A percentile compares a stretch with the other conserved stretches of the same genome.
Conservation (phyloP, 2,113 vertebrate species). For the Corythoichthys intestinalis region DNA sequence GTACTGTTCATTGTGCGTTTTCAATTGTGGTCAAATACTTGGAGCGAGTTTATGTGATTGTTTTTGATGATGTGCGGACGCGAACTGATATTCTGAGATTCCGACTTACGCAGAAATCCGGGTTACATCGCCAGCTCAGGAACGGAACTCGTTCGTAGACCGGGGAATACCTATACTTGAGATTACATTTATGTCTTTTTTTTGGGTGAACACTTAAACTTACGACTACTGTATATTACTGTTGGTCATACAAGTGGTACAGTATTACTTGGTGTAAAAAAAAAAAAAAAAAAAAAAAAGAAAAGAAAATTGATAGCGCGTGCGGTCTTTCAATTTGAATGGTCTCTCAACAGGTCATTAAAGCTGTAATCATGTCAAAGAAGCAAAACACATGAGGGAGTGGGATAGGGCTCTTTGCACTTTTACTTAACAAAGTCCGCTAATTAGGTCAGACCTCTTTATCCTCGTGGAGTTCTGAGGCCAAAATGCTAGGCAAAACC, state of each 20-base stretch:
- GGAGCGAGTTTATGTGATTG: no score
- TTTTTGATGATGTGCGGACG: no score
- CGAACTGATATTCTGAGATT: no score
- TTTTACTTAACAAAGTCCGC: conserved; percentile 65
- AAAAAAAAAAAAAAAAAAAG: no score
- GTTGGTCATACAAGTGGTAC: conserved; percentile 32
- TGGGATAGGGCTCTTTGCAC: conserved; percentile 5
- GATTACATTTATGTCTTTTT: not conserved
- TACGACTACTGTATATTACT: not conserved
- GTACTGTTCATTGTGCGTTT: no score
- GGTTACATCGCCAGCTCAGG: no score
- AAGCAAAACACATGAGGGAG: conserved; percentile 55
- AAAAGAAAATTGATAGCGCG: no score
- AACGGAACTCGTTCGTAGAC: no score
- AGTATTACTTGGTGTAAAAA: no score
- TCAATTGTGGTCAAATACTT: no score
- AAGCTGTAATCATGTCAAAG: conserved; percentile 68
- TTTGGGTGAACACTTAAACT: not conserved
- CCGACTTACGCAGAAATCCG: no score
- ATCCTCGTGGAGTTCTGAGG: conserved; percentile 38
- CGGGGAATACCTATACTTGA: not conserved
- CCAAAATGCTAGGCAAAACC: conserved; percentile 17
- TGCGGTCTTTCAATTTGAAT: no score
- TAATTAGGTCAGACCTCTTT: conserved; percentile 66
- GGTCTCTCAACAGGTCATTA: conserved; percentile 56